phyloP scores from a whole-genome alignment of 2,888 invertebrate species.

The Morpho achilles region DNA sequence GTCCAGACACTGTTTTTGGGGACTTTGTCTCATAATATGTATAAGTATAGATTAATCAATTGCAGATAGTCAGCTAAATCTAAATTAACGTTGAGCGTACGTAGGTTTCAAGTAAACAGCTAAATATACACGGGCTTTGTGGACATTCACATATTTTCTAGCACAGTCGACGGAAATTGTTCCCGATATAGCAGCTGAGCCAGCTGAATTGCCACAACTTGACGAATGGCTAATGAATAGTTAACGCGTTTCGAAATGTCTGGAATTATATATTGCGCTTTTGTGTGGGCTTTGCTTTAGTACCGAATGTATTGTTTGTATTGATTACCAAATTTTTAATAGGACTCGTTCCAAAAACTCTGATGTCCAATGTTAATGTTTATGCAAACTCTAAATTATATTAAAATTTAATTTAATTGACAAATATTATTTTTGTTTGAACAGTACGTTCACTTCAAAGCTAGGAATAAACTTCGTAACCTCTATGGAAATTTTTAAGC shows the following conservation, averaged over 20 bases:
- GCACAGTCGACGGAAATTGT: constrained; percentile 24
- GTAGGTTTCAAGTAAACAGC: constrained; percentile 26
- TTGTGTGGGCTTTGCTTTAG: constrained; percentile 18
- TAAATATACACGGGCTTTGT: constrained; percentile 27
- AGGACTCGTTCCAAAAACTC: too few species aligned
- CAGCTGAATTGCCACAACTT: constrained; percentile 24
- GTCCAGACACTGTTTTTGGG: too few species aligned
- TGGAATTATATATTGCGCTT: constrained; percentile 23
- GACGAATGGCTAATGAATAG: constrained; percentile 28
- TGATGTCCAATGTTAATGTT: too few species aligned
- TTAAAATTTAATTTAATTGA: too few species aligned
- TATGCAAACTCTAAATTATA: too few species aligned
- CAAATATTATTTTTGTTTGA: too few species aligned
- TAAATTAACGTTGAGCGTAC: constrained; percentile 16
- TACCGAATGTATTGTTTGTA: too few species aligned
- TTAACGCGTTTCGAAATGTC: constrained; percentile 23
- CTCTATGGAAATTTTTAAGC: too few species aligned
- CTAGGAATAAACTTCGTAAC: too few species aligned
- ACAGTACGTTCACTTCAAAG: too few species aligned
- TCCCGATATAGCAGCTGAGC: constrained; percentile 26
- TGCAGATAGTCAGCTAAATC: constrained; percentile 16
- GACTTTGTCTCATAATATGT: too few species aligned
- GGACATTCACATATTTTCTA: constrained; percentile 25
- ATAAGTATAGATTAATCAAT: not conserved
- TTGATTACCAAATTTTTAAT: too few species aligned